A percentile compares a stretch with the other conserved stretches of the same genome.
Evolutionary conservation across 2,888 invertebrate genomes (phyloP).

Genomic region (Agonopterix subpropinquella): DNA sequence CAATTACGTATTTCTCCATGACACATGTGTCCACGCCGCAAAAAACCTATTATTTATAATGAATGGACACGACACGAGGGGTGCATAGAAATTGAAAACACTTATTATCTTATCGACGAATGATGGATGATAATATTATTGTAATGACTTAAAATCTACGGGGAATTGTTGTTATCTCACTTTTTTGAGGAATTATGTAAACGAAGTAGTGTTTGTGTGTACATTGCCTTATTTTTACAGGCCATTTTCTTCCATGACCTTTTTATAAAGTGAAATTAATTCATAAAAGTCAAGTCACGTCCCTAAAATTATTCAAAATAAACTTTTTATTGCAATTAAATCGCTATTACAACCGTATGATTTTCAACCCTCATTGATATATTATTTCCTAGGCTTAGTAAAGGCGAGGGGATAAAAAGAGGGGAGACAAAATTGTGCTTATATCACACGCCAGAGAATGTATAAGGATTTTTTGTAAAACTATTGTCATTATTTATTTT

Average conservation of each 20-base stretch:
- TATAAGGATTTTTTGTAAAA: no score
- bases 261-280: constrained; percentile 4
- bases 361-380: constrained; percentile 45
- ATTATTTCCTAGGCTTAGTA: constrained; percentile 9
- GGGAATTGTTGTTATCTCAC: constrained; percentile 13
- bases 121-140: constrained; percentile 51
- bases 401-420: constrained; percentile 9
- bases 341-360: constrained; percentile 50
- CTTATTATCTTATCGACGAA: constrained; percentile 56
- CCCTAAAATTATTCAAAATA: not conserved
- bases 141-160: constrained; percentile 37
- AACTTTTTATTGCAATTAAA: constrained; percentile 53
- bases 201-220: not conserved
- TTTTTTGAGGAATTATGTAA: not conserved
- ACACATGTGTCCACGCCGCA: constrained; percentile 50
- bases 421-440: constrained; percentile 5
- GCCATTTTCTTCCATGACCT: not conserved
- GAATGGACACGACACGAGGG: constrained; percentile 32
- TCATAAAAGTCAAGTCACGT: not conserved
- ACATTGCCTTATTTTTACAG: no score
- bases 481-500: no score
- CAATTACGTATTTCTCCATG: constrained; percentile 19
- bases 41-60: constrained; percentile 52
- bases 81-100: constrained; percentile 61
- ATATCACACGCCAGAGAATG: no score